Conservation (phyloP, 2,797 vertebrate species). For the Odontamblyopus rebecca region DNA sequence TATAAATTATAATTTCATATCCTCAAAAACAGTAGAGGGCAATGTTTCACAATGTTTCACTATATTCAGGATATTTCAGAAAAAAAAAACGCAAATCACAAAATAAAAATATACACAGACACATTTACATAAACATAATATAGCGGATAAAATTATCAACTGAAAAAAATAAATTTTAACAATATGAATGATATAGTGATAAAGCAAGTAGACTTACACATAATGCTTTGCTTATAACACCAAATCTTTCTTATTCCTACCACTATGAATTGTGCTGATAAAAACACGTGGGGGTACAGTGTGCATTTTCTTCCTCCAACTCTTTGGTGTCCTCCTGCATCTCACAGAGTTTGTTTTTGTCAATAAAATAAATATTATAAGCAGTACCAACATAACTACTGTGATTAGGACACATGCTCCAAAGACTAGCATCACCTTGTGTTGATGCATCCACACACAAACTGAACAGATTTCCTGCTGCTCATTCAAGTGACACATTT, state of each 20-base stretch:
- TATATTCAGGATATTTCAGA: neutral
- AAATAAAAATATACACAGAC: neutral
- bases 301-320: constrained; percentile 62
- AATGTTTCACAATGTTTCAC: constrained; percentile 7
- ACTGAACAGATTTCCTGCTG: constrained; percentile 61
- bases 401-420: constrained; percentile 81
- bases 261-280: constrained; percentile 8
- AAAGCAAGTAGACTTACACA: neutral
- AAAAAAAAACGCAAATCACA: neutral
- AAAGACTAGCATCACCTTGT: constrained; percentile 87
- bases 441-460: constrained; percentile 78
- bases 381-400: constrained; percentile 71
- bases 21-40: constrained; percentile 46
- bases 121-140: neutral
- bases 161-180: neutral
- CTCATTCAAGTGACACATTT: constrained; percentile 55
- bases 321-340: constrained; percentile 30
- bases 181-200: neutral
- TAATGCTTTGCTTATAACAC: constrained; percentile 21
- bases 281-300: constrained; percentile 23
- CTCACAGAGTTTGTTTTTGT: constrained; percentile 74
- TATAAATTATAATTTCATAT: neutral
- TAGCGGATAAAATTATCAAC: neutral
- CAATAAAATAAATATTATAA: constrained; percentile 69
- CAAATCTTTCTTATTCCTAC: constrained; percentile 26